Evolutionary conservation across 1,140 invertebrate species (phyloP).

Genomic region (Branchinecta lynchi): DNA sequence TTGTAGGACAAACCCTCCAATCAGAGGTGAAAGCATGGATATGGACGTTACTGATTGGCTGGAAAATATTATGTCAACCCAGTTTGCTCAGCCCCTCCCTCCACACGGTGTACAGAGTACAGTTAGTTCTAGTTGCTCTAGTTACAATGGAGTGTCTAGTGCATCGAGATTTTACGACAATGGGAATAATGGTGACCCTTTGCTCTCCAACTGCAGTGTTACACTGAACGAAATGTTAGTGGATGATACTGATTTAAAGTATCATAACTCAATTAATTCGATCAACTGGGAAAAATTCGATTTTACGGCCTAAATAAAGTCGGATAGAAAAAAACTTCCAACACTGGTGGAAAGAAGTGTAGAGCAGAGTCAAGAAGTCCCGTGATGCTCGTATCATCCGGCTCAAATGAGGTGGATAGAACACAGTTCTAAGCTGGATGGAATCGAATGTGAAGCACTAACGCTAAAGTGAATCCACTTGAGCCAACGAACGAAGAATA

Average conservation of each 20-base stretch:
- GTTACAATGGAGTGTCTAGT: not conserved
- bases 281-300: conserved; percentile 10
- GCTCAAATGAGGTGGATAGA: too few relatives aligned
- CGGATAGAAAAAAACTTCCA: too few relatives aligned
- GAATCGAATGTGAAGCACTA: too few relatives aligned
- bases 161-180: not conserved
- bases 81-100: conserved; percentile 6
- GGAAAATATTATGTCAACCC: conserved; percentile 43
- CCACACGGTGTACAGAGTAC: not conserved
- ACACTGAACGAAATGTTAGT: not conserved
- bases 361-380: too few relatives aligned
- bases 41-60: conserved; percentile 55
- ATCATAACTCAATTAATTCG: not conserved
- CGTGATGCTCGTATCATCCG: too few relatives aligned
- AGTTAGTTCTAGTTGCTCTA: not conserved
- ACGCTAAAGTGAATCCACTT: too few relatives aligned
- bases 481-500: too few relatives aligned
- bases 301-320: not conserved
- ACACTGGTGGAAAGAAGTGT: too few relatives aligned
- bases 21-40: conserved; percentile 35
- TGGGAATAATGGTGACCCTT: not conserved
- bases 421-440: too few relatives aligned
- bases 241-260: not conserved
- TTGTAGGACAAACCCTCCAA: too few relatives aligned
- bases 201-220: not conserved